These are phyloP conservation scores for Lutraria lutraria DNA, from an alignment of 2,888 invertebrate species.

Conservation along the genomic window DNA sequence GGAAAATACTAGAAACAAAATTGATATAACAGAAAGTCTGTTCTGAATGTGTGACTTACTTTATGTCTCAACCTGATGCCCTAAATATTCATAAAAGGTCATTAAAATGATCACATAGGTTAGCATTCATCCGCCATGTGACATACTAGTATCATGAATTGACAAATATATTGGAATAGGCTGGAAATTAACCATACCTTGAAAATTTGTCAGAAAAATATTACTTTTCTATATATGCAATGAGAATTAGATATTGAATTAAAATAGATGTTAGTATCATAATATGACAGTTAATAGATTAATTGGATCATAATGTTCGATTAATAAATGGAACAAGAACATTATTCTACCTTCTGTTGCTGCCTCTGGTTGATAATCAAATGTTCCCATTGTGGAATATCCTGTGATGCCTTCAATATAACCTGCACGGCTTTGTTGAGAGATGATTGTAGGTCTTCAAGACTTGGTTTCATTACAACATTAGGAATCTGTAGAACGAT, in stretches of 20 bases:
- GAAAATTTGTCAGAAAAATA: neutral
- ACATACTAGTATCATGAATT: neutral
- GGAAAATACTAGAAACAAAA: slow-evolving; percentile 17
- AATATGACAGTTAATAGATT: neutral
- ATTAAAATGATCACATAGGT: slow-evolving; percentile 6
- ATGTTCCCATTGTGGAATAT: slow-evolving; percentile 96
- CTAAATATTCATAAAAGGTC: slow-evolving; percentile 10
- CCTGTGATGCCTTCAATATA: slow-evolving; percentile 95
- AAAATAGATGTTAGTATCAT: slow-evolving; percentile 1
- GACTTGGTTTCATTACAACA: slow-evolving; percentile 94
- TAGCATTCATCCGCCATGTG: neutral
- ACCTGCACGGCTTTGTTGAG: slow-evolving; percentile 93
- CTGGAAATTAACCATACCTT: neutral
- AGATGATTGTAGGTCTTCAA: slow-evolving; percentile 96
- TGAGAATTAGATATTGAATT: neutral
- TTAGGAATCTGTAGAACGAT: slow-evolving; percentile 95
- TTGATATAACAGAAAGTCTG: slow-evolving; percentile 8
- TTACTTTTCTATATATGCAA: neutral
- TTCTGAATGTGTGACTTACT: slow-evolving; percentile 13
- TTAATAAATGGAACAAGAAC: neutral
- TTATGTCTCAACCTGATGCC: slow-evolving; percentile 13
- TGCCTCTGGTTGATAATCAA: slow-evolving; percentile 88
- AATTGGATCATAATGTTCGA: neutral
- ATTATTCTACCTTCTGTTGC: slow-evolving; percentile 82
- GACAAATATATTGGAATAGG: neutral